Evolutionary conservation across 2,113 vertebrate genomes (phyloP).

Genomic region (Alexandromys fortis): DNA sequence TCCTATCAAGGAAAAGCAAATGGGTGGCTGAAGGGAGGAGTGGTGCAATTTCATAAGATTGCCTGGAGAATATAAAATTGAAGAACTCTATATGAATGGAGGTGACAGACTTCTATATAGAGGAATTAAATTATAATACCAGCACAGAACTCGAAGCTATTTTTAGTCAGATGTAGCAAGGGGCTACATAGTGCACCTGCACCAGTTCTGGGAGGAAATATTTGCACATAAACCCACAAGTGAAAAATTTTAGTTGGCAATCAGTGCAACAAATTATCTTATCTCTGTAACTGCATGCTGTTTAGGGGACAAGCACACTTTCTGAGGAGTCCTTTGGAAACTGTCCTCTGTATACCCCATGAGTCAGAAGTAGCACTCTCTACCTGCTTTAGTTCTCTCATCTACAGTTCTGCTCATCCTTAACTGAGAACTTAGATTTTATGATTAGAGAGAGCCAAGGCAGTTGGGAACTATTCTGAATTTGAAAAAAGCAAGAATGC

Average conservation of each 20-base stretch:
- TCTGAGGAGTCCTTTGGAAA: conserved; percentile 28
- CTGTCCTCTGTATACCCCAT: background rate
- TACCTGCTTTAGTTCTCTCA: conserved; percentile 66
- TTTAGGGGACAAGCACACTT: conserved; percentile 8
- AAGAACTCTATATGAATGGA: conserved; percentile 60
- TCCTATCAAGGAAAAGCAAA: conserved; percentile 76
- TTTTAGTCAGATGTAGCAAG: conserved; percentile 73
- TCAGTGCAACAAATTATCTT: conserved; percentile 20
- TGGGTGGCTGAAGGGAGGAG: conserved; percentile 26
- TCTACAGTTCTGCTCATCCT: conserved; percentile 55
- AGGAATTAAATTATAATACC: conserved; percentile 83
- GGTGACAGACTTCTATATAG: conserved; percentile 66
- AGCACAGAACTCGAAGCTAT: conserved; percentile 72
- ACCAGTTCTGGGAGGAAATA: conserved; percentile 56
- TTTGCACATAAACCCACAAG: background rate
- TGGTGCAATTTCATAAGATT: conserved; percentile 66
- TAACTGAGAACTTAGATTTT: conserved; percentile 75
- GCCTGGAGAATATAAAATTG: conserved; percentile 51
- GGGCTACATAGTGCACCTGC: conserved; percentile 30
- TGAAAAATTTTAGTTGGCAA: conserved; percentile 13
- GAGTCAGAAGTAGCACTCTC: conserved; percentile 71
- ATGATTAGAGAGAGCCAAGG: conserved; percentile 70
- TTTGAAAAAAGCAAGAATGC: conserved; percentile 81
- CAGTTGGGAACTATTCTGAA: conserved; percentile 83
- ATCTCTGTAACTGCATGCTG: background rate